These are phyloP conservation scores for Cyrtorhinus lividipennis DNA, from an alignment of 1,140 invertebrate species.

Conservation along the genomic window DNA sequence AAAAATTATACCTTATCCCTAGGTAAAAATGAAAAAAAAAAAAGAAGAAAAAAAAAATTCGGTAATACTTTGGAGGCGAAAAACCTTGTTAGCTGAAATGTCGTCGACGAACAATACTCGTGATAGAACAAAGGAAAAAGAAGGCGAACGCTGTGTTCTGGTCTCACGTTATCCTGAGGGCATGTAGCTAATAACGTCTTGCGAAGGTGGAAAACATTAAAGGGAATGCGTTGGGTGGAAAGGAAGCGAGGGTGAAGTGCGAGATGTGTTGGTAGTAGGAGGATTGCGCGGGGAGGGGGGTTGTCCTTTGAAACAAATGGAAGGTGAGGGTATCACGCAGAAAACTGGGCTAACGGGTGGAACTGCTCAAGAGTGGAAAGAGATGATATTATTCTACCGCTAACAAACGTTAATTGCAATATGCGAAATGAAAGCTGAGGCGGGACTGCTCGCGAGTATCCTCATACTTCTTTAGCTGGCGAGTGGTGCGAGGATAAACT, in stretches of 20 bases:
- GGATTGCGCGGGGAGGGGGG: background rate
- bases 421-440: background rate
- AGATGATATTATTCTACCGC: background rate
- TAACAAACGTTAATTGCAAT: background rate
- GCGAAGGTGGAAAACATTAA: background rate
- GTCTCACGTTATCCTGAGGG: background rate
- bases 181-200: background rate
- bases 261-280: background rate
- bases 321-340: background rate
- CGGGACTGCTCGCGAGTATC: background rate
- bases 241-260: background rate
- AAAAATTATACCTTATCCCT: too few species aligned
- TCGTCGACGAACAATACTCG: background rate
- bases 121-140: background rate
- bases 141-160: background rate
- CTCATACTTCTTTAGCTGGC: too few species aligned
- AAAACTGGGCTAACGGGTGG: too few species aligned
- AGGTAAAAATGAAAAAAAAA: too few species aligned
- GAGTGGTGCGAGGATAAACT: background rate
- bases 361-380: too few species aligned
- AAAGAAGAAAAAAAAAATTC: too few species aligned
- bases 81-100: background rate
- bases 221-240: too few species aligned
- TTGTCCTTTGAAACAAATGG: background rate
- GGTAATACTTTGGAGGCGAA: too few species aligned